Evolutionary conservation across 2,113 vertebrate genomes (phyloP).

Genomic region (Sapayoa aenigma): DNA sequence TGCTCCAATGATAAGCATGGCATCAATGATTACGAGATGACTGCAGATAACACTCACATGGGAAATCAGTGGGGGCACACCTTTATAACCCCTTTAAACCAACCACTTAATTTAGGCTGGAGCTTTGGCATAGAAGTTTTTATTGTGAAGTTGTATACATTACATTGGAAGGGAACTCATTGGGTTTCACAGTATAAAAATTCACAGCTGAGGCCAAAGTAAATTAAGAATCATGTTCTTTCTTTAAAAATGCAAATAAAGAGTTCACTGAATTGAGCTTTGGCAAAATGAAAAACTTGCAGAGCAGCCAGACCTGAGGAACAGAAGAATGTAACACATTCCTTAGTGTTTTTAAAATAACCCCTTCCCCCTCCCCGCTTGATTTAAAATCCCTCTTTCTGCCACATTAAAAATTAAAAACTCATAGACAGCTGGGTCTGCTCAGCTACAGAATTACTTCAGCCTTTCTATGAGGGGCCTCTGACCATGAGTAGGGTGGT

Average conservation of each 20-base stretch:
- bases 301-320: constrained; percentile 17
- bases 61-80: neutral
- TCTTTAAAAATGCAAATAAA: constrained; percentile 50
- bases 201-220: constrained; percentile 33
- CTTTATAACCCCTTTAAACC: neutral
- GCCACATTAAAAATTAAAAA: neutral
- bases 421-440: neutral
- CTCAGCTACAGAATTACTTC: neutral
- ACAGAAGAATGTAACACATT: constrained; percentile 39
- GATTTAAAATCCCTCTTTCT: neutral
- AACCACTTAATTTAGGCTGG: neutral
- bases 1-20: neutral
- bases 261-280: constrained; percentile 16
- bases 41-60: neutral
- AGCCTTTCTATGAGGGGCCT: neutral
- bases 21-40: neutral
- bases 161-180: neutral
- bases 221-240: constrained; percentile 6
- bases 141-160: neutral
- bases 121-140: neutral
- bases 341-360: neutral
- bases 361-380: neutral
- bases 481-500: neutral
- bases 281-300: constrained; percentile 3
- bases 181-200: constrained; percentile 11